Evolutionary conservation across 2,113 vertebrate species (phyloP), one percentile per base, ranked within the genome.

Genomic region (Muscicapa adusta): DNA sequence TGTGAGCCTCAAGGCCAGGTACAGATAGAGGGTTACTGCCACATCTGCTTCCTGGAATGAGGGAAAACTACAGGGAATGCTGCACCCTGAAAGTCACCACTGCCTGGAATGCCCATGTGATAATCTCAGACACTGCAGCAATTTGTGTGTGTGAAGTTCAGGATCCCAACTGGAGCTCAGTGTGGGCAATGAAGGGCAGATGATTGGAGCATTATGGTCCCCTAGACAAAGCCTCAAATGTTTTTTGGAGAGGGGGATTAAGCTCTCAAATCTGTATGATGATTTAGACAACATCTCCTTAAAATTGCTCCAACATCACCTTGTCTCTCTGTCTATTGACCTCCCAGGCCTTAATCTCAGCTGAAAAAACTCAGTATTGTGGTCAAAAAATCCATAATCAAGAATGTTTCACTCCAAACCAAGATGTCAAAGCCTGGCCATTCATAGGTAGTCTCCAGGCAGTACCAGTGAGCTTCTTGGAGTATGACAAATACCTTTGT

Each of bases 401-500:
- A 68, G 50, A 62, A 66, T 42, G 14, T 18, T 76, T 85, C 29
- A 31, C 9, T n/a, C 24, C 57, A 88, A 88, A 50, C 57, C 54
- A 85, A 42, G 42, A 42, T 43, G 18, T 33, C 33, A 72, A 43
- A 47, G 17, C 58, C 65, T 87, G 48, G 22, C 58, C 33, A 31
- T 38, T 88, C 45, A 38, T 1, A 65, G 42, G 31, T 58, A 80
- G 61, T 61, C 43, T 85, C 57, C 45, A 81, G 85, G 38, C 0
- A 1, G 48, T 51, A 80, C 29, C 60, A 62, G 12, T 28, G 56
- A 79, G 12, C 20, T 53, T 83, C 74, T 4, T 48, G 54, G 45
- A 66, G 15, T 85, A 72, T 66, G 88, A 93, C n/a, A 95, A 95
- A 97, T 85, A 58, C 16, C 43, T 28, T 53, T 86, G 74, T 63